phyloP scores from a whole-genome alignment of 1,140 invertebrate species.

The Pantala flavescens region DNA sequence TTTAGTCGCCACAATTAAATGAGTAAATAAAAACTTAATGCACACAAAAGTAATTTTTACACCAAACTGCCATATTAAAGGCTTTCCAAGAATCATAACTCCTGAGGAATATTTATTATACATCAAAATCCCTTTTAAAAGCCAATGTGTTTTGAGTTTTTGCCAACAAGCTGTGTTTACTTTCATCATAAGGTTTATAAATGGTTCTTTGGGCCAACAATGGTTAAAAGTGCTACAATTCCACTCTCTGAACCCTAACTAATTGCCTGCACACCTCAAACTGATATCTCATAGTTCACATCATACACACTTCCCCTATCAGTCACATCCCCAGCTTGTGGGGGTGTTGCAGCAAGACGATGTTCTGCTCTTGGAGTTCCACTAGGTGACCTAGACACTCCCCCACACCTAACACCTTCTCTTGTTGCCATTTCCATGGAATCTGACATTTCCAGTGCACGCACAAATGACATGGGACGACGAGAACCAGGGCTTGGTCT shows the following conservation, averaged over 20 bases:
- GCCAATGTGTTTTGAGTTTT: no score
- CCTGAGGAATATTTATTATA: no score
- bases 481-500: slow-evolving; percentile 33
- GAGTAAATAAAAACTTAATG: no score
- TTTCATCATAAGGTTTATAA: no score
- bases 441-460: slow-evolving; percentile 83
- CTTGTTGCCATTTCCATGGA: slow-evolving; percentile 55
- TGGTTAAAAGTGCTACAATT: no score
- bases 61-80: no score
- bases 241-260: neutral
- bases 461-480: slow-evolving; percentile 84
- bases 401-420: neutral
- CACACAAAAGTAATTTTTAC: no score
- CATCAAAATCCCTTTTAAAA: no score
- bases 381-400: slow-evolving; percentile 17
- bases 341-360: slow-evolving; percentile 16
- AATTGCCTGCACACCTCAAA: slow-evolving; percentile 32
- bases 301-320: slow-evolving; percentile 84
- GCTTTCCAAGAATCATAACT: no score
- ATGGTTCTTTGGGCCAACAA: no score
- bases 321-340: slow-evolving; percentile 30
- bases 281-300: slow-evolving; percentile 93
- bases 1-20: no score
- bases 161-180: no score
- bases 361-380: slow-evolving; percentile 22